These are phyloP conservation scores for Zosterops hypoxanthus DNA, from an alignment of 2,113 vertebrate species.

Conservation along the genomic window DNA sequence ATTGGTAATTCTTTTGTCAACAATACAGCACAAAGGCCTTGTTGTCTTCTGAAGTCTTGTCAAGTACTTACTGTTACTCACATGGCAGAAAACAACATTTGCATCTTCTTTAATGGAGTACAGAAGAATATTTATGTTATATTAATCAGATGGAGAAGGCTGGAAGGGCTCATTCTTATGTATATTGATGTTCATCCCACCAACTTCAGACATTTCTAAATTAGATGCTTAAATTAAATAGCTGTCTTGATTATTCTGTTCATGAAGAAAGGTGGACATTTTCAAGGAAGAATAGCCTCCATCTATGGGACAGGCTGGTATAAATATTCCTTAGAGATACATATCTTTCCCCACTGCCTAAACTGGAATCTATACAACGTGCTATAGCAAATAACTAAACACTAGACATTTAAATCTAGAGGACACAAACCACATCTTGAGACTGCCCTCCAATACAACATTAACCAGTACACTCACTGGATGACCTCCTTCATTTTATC, in stretches of 20 bases:
- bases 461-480: neutral
- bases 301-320: neutral
- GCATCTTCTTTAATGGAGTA: neutral
- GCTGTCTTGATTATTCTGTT: neutral
- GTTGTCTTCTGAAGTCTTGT: neutral
- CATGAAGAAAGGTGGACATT: neutral
- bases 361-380: neutral
- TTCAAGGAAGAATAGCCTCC: neutral
- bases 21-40: constrained; percentile 1
- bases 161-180: neutral
- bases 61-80: neutral
- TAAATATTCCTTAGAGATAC: neutral
- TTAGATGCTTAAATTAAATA: neutral
- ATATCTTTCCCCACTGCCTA: neutral
- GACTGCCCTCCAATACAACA: neutral
- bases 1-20: constrained; percentile 15
- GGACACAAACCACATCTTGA: neutral
- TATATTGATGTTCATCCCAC: neutral
- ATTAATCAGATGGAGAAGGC: neutral
- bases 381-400: neutral
- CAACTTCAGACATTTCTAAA: neutral
- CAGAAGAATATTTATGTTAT: neutral
- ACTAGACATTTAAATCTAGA: neutral
- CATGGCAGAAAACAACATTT: neutral
- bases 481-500: neutral